phyloP scores from a whole-genome alignment of 2,113 vertebrate species.

The Acrocephalus arundinaceus region DNA sequence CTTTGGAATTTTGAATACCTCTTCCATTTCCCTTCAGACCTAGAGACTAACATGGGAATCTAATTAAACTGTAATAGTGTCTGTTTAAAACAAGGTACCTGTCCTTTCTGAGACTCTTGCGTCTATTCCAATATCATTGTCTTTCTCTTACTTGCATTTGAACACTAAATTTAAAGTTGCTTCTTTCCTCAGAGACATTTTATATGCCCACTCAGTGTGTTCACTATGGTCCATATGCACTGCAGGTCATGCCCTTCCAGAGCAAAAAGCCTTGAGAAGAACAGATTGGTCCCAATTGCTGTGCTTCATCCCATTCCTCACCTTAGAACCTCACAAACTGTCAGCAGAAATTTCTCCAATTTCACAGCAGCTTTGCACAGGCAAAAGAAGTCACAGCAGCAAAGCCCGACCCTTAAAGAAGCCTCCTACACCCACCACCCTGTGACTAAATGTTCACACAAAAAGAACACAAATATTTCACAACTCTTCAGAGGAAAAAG shows the following conservation, averaged over 20 bases:
- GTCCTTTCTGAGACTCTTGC: neutral
- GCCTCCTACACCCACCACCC: neutral
- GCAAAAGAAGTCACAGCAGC: neutral
- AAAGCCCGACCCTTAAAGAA: neutral
- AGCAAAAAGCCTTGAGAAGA: neutral
- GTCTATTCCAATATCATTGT: neutral
- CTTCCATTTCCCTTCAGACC: slow-evolving; percentile 4
- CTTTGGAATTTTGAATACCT: slow-evolving; percentile 25
- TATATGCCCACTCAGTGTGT: neutral
- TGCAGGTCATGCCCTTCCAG: neutral
- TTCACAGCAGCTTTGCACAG: neutral
- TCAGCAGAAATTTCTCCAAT: neutral
- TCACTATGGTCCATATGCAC: neutral
- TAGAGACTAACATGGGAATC: neutral
- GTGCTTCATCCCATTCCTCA: neutral
- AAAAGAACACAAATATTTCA: neutral
- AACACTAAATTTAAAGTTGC: neutral
- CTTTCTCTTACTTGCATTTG: neutral
- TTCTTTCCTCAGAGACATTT: neutral
- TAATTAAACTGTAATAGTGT: slow-evolving; percentile 25
- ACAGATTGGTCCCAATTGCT: neutral
- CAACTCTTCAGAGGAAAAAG: neutral
- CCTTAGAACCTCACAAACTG: neutral
- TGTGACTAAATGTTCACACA: neutral
- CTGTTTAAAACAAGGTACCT: neutral